Conservation (phyloP, 2,888 invertebrate genomes). For the Dione juno region DNA sequence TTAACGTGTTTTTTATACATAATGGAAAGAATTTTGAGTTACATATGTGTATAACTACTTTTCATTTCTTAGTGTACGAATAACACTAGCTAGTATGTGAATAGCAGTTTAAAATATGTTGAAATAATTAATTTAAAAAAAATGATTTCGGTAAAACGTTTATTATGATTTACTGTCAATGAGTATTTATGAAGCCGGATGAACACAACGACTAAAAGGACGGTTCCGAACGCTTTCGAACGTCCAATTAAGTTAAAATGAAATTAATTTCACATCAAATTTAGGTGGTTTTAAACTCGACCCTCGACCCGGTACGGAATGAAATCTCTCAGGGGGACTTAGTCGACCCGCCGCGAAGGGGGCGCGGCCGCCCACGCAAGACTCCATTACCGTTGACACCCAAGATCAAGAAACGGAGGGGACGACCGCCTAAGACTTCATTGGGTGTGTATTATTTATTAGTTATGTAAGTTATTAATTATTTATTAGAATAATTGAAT, state of each 20-base stretch:
- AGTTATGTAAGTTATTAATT: neutral
- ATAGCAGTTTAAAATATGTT: too few relatives aligned
- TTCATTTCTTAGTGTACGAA: too few relatives aligned
- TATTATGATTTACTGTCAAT: too few relatives aligned
- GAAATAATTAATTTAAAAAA: too few relatives aligned
- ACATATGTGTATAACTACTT: too few relatives aligned
- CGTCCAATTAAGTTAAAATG: neutral
- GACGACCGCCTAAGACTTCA: slow-evolving; percentile 78
- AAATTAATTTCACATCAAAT: slow-evolving; percentile 19
- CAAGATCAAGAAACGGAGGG: slow-evolving; percentile 76
- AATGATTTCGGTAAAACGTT: too few relatives aligned
- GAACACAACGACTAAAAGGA: neutral
- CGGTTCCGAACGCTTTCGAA: neutral
- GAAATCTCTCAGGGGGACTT: slow-evolving; percentile 57
- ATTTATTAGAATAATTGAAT: neutral
- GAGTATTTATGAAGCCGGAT: neutral
- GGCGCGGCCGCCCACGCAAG: slow-evolving; percentile 81
- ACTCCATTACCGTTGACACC: slow-evolving; percentile 78
- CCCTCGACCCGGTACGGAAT: slow-evolving; percentile 56
- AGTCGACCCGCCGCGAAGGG: slow-evolving; percentile 72
- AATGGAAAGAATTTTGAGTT: too few relatives aligned
- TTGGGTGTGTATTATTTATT: slow-evolving; percentile 61
- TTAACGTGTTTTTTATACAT: too few relatives aligned
- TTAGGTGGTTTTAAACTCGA: slow-evolving; percentile 59
- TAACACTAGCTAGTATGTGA: too few relatives aligned